phyloP scores from a whole-genome alignment of 2,113 vertebrate genomes.

The Coracopsis vasa region DNA sequence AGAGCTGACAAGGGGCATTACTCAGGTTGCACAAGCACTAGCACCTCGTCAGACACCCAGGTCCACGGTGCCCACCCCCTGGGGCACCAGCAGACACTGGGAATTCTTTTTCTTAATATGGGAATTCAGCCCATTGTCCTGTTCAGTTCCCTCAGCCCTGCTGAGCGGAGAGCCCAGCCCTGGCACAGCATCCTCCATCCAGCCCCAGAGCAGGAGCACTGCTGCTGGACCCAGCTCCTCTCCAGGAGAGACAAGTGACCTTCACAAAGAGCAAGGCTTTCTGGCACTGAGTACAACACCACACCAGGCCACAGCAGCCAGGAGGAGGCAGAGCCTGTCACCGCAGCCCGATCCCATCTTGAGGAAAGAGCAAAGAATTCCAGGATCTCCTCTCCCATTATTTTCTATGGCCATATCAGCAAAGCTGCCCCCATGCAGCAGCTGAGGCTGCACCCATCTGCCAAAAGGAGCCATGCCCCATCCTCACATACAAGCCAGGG shows the following conservation, averaged over 20 bases:
- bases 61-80: neutral
- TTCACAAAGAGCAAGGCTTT: neutral
- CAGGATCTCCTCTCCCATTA: neutral
- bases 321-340: neutral
- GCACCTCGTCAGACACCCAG: slow-evolving; percentile 17
- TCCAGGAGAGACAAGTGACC: neutral
- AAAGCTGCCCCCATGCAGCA: neutral
- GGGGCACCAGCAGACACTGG: neutral
- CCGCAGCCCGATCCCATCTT: neutral
- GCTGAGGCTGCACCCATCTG: neutral
- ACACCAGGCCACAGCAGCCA: fast-evolving
- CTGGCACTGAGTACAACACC: fast-evolving
- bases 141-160: neutral
- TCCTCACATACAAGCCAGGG: fast-evolving
- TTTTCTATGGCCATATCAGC: neutral
- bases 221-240: fast-evolving
- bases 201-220: neutral
- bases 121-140: neutral
- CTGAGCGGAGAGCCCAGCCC: fast-evolving
- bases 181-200: neutral
- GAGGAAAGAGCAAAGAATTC: neutral
- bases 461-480: fast-evolving
- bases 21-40: slow-evolving; percentile 3
- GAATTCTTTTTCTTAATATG: neutral
- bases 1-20: slow-evolving; percentile 68